A percentile compares a stretch with the other conserved stretches of the same genome.
Conservation (phyloP, 2,797 vertebrate genomes). For the Simalia tracyae region DNA sequence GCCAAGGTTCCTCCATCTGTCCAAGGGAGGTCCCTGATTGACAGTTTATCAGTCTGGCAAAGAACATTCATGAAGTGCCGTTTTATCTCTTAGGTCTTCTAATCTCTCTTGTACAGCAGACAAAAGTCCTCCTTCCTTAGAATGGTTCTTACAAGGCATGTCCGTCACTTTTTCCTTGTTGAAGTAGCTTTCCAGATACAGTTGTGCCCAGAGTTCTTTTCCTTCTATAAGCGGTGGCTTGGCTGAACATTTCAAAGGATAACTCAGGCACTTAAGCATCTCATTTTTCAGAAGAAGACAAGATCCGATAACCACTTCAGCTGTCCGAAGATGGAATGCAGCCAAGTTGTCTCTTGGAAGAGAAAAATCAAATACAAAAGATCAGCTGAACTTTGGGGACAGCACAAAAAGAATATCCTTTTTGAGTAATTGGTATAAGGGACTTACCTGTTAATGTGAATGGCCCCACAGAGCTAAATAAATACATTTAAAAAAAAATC, state of each 20-base stretch:
- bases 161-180: background rate
- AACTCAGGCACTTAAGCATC: background rate
- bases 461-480: background rate
- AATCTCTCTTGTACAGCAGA: background rate
- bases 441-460: background rate
- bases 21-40: background rate
- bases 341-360: background rate
- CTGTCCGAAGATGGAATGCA: slow-evolving; percentile 1
- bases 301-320: background rate
- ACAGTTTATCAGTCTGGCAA: background rate
- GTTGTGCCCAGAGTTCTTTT: background rate
- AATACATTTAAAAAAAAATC: background rate
- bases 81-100: background rate
- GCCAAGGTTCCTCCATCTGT: background rate
- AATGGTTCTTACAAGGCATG: background rate
- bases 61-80: background rate
- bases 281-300: background rate
- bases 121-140: background rate
- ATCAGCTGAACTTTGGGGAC: background rate
- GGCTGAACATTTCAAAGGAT: slow-evolving; percentile 3
- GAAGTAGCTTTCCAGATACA: background rate
- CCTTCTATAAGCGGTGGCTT: background rate
- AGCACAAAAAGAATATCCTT: background rate
- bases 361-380: background rate
- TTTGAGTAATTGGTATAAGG: background rate